Conservation (phyloP, 2,113 vertebrate species). For the Laticauda laticaudata region DNA sequence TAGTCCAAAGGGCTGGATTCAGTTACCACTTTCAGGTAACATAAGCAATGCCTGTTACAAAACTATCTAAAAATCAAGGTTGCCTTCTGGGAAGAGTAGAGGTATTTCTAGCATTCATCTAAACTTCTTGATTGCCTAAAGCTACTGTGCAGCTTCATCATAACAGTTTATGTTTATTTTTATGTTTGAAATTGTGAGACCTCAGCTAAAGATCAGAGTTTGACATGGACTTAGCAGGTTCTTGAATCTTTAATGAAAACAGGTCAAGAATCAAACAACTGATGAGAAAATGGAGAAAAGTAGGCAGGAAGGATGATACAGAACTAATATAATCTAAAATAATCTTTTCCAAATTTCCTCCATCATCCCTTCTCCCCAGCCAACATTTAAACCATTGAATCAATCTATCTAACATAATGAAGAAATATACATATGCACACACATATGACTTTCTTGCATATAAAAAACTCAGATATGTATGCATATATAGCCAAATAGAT, state of each 20-base stretch:
- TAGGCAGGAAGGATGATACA: neutral
- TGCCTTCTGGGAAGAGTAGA: neutral
- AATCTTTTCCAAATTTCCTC: neutral
- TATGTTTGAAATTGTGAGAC: neutral
- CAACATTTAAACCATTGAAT: neutral
- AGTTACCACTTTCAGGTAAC: neutral
- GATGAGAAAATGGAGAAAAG: neutral
- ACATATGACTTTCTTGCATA: neutral
- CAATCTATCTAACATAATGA: neutral
- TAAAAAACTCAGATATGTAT: neutral
- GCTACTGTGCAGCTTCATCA: too few species aligned
- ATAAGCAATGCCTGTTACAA: neutral
- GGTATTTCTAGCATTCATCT: neutral
- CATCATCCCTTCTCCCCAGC: neutral
- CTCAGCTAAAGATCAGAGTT: neutral
- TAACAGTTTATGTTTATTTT: neutral
- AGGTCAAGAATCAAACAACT: neutral
- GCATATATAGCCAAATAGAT: neutral
- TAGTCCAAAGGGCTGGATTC: neutral
- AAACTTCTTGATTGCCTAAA: too few species aligned
- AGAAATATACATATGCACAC: neutral
- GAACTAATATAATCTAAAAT: neutral
- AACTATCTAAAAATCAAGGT: neutral
- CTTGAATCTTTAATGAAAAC: neutral
- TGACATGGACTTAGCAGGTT: neutral